These are phyloP conservation scores for Montipora efflorescens DNA, from an alignment of 64 coral and sea anemone species.

Conservation along the genomic window DNA sequence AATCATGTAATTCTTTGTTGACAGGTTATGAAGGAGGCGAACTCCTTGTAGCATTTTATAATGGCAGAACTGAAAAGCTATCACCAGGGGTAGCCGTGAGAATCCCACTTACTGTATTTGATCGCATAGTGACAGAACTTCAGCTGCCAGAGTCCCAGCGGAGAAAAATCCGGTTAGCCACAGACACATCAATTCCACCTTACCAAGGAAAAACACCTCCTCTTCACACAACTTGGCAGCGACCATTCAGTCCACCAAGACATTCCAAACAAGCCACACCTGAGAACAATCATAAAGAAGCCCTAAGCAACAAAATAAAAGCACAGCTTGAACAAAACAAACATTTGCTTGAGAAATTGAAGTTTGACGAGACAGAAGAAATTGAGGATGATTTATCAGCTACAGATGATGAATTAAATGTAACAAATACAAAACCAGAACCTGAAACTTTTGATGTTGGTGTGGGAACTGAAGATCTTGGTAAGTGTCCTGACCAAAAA, in stretches of 20 bases:
- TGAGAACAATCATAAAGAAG: constrained; percentile 29
- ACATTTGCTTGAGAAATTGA: constrained; percentile 54
- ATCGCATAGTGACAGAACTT: constrained; percentile 88
- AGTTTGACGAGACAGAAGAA: neutral
- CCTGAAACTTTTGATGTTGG: constrained; percentile 68
- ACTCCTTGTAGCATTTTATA: constrained; percentile 92
- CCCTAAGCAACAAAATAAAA: constrained; percentile 66
- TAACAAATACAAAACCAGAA: constrained; percentile 6
- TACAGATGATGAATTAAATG: neutral
- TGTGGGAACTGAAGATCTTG: constrained; percentile 63
- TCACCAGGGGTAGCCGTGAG: constrained; percentile 78
- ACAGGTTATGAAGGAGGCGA: constrained; percentile 55
- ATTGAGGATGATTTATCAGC: neutral
- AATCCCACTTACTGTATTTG: constrained; percentile 82
- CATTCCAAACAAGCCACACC: neutral
- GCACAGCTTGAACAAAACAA: constrained; percentile 80
- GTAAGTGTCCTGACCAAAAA: neutral
- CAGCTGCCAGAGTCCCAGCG: constrained; percentile 94
- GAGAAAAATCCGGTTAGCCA: constrained; percentile 76
- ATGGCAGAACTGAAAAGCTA: constrained; percentile 78
- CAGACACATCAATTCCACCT: constrained; percentile 53
- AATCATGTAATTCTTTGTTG: neutral
- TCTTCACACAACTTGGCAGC: constrained; percentile 68
- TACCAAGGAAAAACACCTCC: constrained; percentile 52
- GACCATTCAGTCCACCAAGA: constrained; percentile 77